phyloP scores from a whole-genome alignment of 1,140 invertebrate species.

The Heliothis subflexa region DNA sequence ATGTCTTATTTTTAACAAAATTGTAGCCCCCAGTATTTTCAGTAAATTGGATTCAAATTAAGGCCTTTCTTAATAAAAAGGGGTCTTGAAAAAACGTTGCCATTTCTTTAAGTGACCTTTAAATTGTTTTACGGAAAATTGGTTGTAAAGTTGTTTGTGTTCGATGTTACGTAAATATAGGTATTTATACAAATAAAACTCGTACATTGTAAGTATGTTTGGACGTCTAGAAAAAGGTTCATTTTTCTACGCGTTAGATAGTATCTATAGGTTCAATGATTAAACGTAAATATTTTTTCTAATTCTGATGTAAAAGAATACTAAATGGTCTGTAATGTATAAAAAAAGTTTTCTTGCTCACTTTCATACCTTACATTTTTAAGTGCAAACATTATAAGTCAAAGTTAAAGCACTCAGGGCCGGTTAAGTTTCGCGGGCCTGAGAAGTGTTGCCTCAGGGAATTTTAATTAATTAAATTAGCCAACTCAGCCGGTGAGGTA shows the following conservation, averaged over 20 bases:
- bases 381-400: conserved; percentile 32
- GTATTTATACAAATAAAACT: no score
- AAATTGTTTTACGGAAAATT: not conserved
- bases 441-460: conserved; percentile 44
- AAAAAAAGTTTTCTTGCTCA: not conserved
- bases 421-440: conserved; percentile 4
- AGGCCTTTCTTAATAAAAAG: not conserved
- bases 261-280: no score
- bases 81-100: not conserved
- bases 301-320: no score
- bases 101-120: not conserved
- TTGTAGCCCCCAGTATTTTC: conserved; percentile 1
- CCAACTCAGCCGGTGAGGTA: conserved; percentile 29
- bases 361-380: conserved; percentile 44
- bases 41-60: conserved; percentile 22
- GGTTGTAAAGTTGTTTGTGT: not conserved
- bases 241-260: no score
- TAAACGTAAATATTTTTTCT: no score
- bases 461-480: conserved; percentile 59
- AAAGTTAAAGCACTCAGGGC: conserved; percentile 30
- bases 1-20: not conserved
- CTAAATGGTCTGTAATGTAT: not conserved
- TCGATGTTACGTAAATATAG: no score
- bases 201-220: no score
- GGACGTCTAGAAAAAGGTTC: no score